A percentile compares a stretch with the other conserved stretches of the same genome.
Evolutionary conservation across 1,140 invertebrate species (phyloP).

Genomic region (Neelides sp.): DNA sequence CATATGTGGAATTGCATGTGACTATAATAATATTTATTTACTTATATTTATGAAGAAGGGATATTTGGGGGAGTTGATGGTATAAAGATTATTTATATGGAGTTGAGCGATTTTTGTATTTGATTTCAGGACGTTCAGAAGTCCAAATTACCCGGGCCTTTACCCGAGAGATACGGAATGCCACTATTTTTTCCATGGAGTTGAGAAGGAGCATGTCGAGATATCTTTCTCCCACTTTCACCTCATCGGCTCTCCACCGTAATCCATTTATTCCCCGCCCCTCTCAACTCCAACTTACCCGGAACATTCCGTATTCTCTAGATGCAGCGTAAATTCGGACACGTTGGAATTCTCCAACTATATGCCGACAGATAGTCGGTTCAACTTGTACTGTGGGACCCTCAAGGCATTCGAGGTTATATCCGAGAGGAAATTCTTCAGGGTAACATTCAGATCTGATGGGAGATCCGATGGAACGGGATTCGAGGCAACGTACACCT

Average conservation of each 20-base stretch:
- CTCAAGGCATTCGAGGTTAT: conserved; percentile 51
- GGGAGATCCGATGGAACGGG: conserved; percentile 82
- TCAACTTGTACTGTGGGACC: conserved; percentile 70
- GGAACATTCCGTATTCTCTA: conserved; percentile 42
- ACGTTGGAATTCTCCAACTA: conserved; percentile 91
- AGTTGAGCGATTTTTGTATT: too few species aligned
- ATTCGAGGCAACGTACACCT: conserved; percentile 81
- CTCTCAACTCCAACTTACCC: conserved; percentile 7
- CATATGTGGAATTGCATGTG: too few species aligned
- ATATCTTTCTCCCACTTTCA: conserved; percentile 81
- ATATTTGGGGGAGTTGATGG: too few species aligned
- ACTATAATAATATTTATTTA: too few species aligned
- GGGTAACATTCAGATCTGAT: conserved; percentile 86
- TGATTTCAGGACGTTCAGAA: conserved; percentile 76
- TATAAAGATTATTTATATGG: too few species aligned
- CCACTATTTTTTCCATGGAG: conserved; percentile 85
- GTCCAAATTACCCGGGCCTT: conserved; percentile 82
- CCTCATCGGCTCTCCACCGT: conserved; percentile 78
- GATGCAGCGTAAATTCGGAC: conserved; percentile 79
- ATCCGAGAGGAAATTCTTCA: conserved; percentile 83
- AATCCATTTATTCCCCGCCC: conserved; percentile 37
- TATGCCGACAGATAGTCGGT: conserved; percentile 70
- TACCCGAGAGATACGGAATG: conserved; percentile 87
- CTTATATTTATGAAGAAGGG: too few species aligned
- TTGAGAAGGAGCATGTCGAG: conserved; percentile 61